Percentiles rank a stretch among this genome's conserved stretches.
These are phyloP conservation scores for Otolemur garnettii DNA, from an alignment of 2,113 vertebrate species.

Conservation along the genomic window DNA sequence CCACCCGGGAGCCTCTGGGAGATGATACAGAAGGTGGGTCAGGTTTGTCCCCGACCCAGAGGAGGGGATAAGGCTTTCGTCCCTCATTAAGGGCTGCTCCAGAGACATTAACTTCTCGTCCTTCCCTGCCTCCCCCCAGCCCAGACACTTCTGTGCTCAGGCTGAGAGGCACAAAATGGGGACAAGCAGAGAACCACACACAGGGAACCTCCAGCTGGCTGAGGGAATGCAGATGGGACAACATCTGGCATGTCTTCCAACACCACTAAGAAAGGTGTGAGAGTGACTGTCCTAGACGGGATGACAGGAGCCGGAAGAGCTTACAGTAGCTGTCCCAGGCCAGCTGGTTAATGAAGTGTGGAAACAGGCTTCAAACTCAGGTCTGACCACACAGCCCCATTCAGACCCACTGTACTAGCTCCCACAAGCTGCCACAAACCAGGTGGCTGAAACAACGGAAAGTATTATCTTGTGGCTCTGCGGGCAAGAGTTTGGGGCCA, in stretches of 20 bases:
- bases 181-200: rapidly evolving
- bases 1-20: background rate
- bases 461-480: background rate
- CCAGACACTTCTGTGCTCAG: background rate
- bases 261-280: background rate
- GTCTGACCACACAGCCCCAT: background rate
- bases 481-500: background rate
- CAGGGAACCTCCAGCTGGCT: too few species aligned
- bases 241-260: rapidly evolving
- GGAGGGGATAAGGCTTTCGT: background rate
- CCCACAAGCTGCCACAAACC: rapidly evolving
- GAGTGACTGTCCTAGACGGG: background rate
- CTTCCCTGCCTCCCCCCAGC: background rate
- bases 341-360: background rate
- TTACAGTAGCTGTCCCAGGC: background rate
- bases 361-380: background rate
- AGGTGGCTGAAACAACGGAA: too few species aligned
- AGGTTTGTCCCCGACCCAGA: too few species aligned
- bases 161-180: background rate
- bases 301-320: background rate
- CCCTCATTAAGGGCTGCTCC: background rate
- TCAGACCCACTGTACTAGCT: background rate
- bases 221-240: too few species aligned
- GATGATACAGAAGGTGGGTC: rapidly evolving
- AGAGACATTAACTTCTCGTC: background rate